A percentile compares a stretch with the other conserved stretches of the same genome.
Conservation (phyloP, 2,888 invertebrate genomes). For the Cheilosia scutellata region DNA sequence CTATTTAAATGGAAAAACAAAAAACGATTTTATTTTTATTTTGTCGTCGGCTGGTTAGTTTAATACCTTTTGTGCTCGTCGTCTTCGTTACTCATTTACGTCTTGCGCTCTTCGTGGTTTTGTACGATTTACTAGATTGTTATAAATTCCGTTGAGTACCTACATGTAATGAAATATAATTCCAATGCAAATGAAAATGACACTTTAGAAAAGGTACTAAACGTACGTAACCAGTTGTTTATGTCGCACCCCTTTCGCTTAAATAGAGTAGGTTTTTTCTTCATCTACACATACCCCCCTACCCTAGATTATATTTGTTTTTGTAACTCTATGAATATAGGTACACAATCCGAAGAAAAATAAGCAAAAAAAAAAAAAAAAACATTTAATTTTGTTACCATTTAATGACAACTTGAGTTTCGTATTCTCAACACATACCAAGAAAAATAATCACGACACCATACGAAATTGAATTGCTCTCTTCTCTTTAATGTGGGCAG, state of each 20-base stretch:
- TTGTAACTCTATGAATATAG: constrained; percentile 32
- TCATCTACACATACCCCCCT: constrained; percentile 2
- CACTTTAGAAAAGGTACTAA: constrained; percentile 29
- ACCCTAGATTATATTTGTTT: constrained; percentile 16
- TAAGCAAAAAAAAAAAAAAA: constrained; percentile 19
- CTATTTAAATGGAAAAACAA: constrained; percentile 44
- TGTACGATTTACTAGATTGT: constrained; percentile 9
- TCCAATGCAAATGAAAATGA: constrained; percentile 51
- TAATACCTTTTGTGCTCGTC: neutral
- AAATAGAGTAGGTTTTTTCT: constrained; percentile 3
- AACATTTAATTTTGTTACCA: constrained; percentile 49
- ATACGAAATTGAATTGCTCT: constrained; percentile 52
- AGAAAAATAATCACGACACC: constrained; percentile 17
- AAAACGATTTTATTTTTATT: constrained; percentile 14
- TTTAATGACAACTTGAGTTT: constrained; percentile 63
- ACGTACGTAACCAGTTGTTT: constrained; percentile 29
- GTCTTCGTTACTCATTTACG: constrained; percentile 8
- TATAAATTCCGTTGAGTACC: constrained; percentile 29
- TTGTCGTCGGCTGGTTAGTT: neutral
- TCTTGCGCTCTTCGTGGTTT: constrained; percentile 12
- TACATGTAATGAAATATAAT: constrained; percentile 17
- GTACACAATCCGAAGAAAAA: neutral
- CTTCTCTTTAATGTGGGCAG: constrained; percentile 32
- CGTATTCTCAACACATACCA: constrained; percentile 50
- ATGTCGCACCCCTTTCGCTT: constrained; percentile 36